phyloP scores from a whole-genome alignment of 2,113 vertebrate species.

The Odocoileus virginianus region DNA sequence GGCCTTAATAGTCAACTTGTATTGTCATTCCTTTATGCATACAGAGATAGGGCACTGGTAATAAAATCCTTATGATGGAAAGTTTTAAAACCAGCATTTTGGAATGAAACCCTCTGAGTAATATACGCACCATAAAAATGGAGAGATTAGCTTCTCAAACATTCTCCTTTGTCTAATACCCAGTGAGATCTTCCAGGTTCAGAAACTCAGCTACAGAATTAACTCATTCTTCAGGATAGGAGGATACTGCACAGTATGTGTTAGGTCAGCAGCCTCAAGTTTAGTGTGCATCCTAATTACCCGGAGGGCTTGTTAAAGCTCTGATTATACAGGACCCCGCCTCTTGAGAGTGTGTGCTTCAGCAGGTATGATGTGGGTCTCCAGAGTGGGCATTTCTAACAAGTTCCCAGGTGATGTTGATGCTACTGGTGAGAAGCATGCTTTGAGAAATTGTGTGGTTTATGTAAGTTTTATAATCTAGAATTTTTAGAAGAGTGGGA shows the following conservation, averaged over 20 bases:
- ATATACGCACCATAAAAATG: background rate
- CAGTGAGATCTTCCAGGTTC: background rate
- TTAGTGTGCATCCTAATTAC: background rate
- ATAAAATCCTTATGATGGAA: constrained; percentile 16
- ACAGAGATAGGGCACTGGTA: background rate
- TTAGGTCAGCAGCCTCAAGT: background rate
- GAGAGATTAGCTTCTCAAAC: background rate
- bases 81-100: constrained; percentile 32
- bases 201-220: background rate
- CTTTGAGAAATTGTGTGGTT: background rate
- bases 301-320: background rate
- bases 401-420: background rate
- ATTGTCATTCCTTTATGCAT: background rate
- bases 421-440: background rate
- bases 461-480: background rate
- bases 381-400: background rate
- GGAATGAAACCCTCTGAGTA: background rate
- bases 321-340: background rate
- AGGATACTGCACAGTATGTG: background rate
- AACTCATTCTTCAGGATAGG: constrained; percentile 2
- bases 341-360: background rate
- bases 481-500: background rate
- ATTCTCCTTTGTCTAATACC: background rate
- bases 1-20: background rate
- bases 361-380: background rate